phyloP scores from a whole-genome alignment of 2,113 vertebrate genomes.

The Mormyrus iriodes region DNA sequence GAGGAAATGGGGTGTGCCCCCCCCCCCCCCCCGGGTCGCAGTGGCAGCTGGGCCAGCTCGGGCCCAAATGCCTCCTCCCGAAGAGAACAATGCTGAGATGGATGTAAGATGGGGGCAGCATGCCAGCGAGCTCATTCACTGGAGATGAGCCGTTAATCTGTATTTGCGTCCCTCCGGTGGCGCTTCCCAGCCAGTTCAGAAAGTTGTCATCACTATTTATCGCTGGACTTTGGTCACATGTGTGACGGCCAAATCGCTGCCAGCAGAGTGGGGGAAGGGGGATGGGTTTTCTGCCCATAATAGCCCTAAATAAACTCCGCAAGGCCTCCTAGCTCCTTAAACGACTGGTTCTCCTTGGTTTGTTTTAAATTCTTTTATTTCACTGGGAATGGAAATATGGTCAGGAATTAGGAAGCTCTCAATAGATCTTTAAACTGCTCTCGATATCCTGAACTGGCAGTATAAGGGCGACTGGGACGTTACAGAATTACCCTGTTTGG shows the following conservation, averaged over 20 bases:
- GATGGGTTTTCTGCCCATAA: not conserved
- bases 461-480: not conserved
- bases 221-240: conserved; percentile 46
- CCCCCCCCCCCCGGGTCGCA: not conserved
- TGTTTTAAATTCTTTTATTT: conserved; percentile 1
- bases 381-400: not conserved
- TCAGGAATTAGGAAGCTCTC: conserved; percentile 2
- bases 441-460: not conserved
- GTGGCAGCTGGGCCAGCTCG: not conserved
- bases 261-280: not conserved
- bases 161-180: conserved; percentile 49
- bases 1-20: not conserved
- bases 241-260: conserved; percentile 28
- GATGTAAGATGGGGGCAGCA: conserved; percentile 37
- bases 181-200: conserved; percentile 50
- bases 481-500: not conserved
- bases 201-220: conserved; percentile 54
- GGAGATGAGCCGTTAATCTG: not conserved
- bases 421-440: not conserved
- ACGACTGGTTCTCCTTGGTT: not conserved
- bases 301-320: not conserved
- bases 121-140: not conserved
- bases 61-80: conserved; percentile 39
- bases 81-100: conserved; percentile 47
- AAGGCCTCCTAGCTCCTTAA: not conserved